phyloP scores from a whole-genome alignment of 2,888 invertebrate species.

The Amblyjoppa fuscipennis region DNA sequence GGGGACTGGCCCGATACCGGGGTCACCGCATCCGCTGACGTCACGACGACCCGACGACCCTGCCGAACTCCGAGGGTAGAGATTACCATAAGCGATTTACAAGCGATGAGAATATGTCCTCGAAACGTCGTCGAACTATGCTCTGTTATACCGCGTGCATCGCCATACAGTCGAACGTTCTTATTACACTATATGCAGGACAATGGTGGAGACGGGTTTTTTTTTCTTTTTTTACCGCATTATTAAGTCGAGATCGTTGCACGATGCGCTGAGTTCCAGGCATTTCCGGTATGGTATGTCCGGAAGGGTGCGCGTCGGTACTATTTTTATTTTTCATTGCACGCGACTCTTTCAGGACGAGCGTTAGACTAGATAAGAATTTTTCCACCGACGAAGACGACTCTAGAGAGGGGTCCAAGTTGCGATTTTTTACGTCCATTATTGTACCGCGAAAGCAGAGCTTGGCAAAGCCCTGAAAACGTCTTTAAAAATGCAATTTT shows the following conservation, averaged over 20 bases:
- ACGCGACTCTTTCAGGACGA: neutral
- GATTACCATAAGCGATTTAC: slow-evolving; percentile 80
- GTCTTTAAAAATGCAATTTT: no score
- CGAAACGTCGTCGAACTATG: slow-evolving; percentile 5
- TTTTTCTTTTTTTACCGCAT: slow-evolving; percentile 7
- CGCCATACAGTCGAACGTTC: slow-evolving; percentile 14
- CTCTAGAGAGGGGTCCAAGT: slow-evolving; percentile 18
- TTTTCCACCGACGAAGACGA: neutral
- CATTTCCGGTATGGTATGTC: slow-evolving; percentile 6
- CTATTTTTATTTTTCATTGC: neutral
- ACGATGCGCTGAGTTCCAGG: neutral
- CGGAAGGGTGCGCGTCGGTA: neutral
- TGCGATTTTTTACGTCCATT: slow-evolving; percentile 14
- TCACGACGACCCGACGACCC: slow-evolving; percentile 82
- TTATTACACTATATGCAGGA: slow-evolving; percentile 28
- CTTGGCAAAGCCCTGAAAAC: no score
- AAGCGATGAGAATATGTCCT: slow-evolving; percentile 59
- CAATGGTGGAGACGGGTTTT: neutral
- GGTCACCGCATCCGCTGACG: slow-evolving; percentile 84
- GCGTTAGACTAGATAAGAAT: neutral
- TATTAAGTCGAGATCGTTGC: neutral
- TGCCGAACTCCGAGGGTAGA: slow-evolving; percentile 77
- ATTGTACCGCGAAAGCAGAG: neutral
- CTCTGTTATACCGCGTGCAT: slow-evolving; percentile 15
- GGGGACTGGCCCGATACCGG: slow-evolving; percentile 65